These are phyloP conservation scores for Synergus umbraculus DNA, from an alignment of 2,888 invertebrate species.

Conservation along the genomic window DNA sequence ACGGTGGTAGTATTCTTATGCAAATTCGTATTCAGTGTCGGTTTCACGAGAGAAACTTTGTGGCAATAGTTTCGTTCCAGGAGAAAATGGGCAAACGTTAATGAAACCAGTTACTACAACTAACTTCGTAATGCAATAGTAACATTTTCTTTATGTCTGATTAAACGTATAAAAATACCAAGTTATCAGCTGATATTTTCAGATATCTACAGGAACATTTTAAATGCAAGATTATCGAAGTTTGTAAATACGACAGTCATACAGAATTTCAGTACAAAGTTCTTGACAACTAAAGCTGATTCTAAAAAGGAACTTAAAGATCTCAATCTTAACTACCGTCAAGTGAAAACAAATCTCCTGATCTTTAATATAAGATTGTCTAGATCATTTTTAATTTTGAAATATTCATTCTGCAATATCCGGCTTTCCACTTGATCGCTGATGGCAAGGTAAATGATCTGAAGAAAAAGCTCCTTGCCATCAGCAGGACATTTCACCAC, in stretches of 20 bases:
- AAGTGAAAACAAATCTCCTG: background rate
- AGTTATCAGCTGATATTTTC: background rate
- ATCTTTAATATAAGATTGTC: background rate
- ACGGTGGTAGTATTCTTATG: constrained; percentile 18
- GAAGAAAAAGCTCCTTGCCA: background rate
- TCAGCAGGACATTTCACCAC: background rate
- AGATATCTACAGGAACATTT: background rate
- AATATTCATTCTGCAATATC: constrained; percentile 8
- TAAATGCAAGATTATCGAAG: background rate
- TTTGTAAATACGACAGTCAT: no score
- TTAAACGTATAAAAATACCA: background rate
- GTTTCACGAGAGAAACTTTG: constrained; percentile 5
- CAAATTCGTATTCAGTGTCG: constrained; percentile 29
- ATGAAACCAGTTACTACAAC: constrained; percentile 11
- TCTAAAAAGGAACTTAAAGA: background rate
- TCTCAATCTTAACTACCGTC: background rate
- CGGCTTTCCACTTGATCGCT: background rate
- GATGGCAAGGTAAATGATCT: constrained; percentile 16
- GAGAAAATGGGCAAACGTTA: constrained; percentile 1
- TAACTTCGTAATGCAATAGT: background rate
- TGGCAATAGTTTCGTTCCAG: constrained; percentile 9
- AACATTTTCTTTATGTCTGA: background rate
- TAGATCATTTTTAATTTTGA: background rate
- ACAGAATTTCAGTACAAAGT: background rate
- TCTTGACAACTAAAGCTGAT: background rate